phyloP scores from a whole-genome alignment of 2,888 invertebrate genomes.

The Microctonus aethiopoides region DNA sequence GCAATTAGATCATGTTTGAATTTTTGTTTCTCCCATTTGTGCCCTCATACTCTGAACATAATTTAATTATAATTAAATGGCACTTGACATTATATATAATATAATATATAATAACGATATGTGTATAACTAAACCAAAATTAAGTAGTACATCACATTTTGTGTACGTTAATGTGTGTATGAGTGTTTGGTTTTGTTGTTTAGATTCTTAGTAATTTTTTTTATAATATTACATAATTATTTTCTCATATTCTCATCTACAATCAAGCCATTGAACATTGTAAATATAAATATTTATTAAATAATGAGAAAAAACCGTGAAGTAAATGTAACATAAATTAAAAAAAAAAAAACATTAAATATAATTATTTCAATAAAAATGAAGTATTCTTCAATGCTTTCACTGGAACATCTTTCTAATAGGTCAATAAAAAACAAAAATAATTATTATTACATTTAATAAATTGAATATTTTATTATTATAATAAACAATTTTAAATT shows the following conservation, averaged over 20 bases:
- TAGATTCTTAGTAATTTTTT: neutral
- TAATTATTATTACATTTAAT: too few species aligned
- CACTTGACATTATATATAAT: neutral
- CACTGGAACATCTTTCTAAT: neutral
- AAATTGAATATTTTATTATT: neutral
- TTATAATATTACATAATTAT: too few species aligned
- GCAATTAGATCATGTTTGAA: neutral
- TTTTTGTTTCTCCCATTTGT: neutral
- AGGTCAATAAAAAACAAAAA: too few species aligned
- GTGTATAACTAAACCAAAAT: neutral
- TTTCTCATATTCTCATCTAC: too few species aligned
- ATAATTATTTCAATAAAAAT: too few species aligned
- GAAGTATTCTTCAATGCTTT: neutral
- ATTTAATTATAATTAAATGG: neutral
- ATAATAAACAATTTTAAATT: neutral
- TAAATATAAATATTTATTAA: too few species aligned
- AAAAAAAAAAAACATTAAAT: too few species aligned
- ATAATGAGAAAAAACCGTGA: conserved; percentile 33
- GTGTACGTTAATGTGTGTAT: neutral
- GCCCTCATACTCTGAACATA: neutral
- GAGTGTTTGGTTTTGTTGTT: neutral
- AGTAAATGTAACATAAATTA: neutral
- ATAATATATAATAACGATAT: too few species aligned
- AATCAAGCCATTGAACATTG: too few species aligned
- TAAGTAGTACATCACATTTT: neutral